Percentiles rank a stretch among this genome's conserved stretches.
Conservation (phyloP, 2,113 vertebrate species). For the Amazona guildingii region DNA sequence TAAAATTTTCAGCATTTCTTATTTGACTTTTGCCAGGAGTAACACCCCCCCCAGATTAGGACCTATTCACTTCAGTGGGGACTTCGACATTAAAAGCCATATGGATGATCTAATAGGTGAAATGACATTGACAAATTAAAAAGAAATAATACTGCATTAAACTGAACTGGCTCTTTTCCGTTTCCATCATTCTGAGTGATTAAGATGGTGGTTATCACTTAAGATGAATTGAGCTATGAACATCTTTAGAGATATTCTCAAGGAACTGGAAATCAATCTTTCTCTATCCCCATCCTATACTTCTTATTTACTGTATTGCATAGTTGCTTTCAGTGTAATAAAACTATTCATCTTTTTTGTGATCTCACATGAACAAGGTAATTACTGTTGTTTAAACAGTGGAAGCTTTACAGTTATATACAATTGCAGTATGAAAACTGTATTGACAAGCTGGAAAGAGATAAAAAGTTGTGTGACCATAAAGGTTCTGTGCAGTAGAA, state of each 20-base stretch:
- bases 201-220: not conserved
- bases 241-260: not conserved
- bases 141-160: not conserved
- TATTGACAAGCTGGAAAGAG: not conserved
- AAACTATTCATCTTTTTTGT: not conserved
- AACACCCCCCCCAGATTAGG: not conserved
- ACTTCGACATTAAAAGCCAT: slow-evolving; percentile 1
- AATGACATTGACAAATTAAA: not conserved
- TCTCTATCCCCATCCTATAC: not conserved
- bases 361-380: not conserved
- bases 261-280: not conserved
- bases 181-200: not conserved
- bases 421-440: not conserved
- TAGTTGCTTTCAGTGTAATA: not conserved
- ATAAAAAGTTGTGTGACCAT: not conserved
- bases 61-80: not conserved
- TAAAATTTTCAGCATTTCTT: not conserved
- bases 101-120: not conserved
- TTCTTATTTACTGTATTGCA: not conserved
- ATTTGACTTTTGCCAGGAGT: not conserved
- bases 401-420: not conserved
- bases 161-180: not conserved
- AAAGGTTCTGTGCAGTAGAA: not conserved
- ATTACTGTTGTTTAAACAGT: not conserved
- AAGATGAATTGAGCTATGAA: not conserved